Evolutionary conservation across 2,797 vertebrate species (phyloP), one percentile per base, ranked within the genome.

Genomic region (Alauda arvensis): DNA sequence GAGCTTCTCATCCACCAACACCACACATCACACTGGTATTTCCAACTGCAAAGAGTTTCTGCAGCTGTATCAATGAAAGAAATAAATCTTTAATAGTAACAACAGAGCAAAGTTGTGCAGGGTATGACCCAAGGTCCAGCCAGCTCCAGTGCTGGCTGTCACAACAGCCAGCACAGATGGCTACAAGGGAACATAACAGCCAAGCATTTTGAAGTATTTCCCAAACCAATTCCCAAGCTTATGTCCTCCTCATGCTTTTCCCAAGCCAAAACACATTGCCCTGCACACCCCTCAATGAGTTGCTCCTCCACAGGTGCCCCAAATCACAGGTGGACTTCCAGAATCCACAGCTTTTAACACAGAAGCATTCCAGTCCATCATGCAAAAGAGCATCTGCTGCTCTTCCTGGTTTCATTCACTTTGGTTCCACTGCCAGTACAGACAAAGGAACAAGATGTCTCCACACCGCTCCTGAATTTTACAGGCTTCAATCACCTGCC

Each of bases 241-340:
- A 65, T 37, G n/a, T 62, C 37, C 24, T 74, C n/a, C 40, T 70
- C 5, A 0, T 18, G 34, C 21, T 59, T 57, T 74, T 72, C 53
- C n/a, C 65, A 86, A 77, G 49, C 18, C 57, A 62, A 40, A 72
- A 57, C 34, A 61, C 25, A 43, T 7, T 59, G 52, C 20, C 25
- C 53, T 40, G 15, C 29, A 45, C 21, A 49, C 1, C 2, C 14
- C 2, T 3, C 0, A 1, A 14, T 3, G 24, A 16, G 57, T 12
- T 89, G 48, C 68, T 88, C 49, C 31, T 72, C 61, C 75, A 60
- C 28, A 26, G 10, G 24, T 34, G 60, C 37, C 43, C 25, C 59
- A 53, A 31, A 77, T 43, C 46, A 53, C 3, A 3, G 0, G 9
- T 10, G 48, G 60, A 34, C 65, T 43, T 82, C 24, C 40, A 68